Evolutionary conservation across 2,797 vertebrate genomes (phyloP).

Genomic region (Heliangelus exortis): DNA sequence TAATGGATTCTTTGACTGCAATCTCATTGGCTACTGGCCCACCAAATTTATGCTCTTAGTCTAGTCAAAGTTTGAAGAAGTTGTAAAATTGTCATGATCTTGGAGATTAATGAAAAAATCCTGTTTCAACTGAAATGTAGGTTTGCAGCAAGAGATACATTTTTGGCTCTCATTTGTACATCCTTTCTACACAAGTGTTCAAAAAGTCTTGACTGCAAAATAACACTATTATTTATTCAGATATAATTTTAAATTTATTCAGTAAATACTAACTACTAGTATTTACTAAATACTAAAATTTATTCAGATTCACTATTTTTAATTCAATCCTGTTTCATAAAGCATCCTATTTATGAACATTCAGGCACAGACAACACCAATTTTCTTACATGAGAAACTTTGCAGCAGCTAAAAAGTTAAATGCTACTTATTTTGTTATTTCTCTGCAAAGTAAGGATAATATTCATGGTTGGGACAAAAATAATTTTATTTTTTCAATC

Average conservation of each 20-base stretch:
- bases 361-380: background rate
- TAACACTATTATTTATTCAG: background rate
- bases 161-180: background rate
- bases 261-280: background rate
- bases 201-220: background rate
- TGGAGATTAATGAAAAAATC: background rate
- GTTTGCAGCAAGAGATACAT: background rate
- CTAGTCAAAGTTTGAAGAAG: background rate
- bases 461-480: background rate
- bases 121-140: background rate
- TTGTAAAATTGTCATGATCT: background rate
- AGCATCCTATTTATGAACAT: background rate
- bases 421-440: background rate
- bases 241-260: background rate
- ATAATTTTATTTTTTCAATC: background rate
- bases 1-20: background rate
- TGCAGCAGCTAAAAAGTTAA: background rate
- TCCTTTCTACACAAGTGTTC: background rate
- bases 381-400: background rate
- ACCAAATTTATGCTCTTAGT: background rate
- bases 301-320: background rate
- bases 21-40: background rate
- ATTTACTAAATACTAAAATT: background rate
- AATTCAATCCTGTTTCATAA: constrained; percentile 32
- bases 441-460: background rate